phyloP scores from a whole-genome alignment of 2,797 vertebrate species.

The Tokudaia tokunoshimensis region DNA sequence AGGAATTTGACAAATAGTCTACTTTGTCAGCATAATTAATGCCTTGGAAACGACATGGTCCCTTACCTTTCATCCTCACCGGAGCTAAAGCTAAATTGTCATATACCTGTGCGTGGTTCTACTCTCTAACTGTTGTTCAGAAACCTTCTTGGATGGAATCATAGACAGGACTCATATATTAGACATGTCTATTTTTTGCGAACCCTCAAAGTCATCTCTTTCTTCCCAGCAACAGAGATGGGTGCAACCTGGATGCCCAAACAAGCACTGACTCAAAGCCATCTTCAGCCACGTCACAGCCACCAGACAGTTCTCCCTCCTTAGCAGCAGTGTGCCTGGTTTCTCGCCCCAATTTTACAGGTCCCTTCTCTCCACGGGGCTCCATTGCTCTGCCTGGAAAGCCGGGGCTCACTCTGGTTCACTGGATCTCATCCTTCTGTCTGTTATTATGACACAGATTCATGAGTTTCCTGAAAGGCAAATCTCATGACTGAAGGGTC shows the following conservation, averaged over 20 bases:
- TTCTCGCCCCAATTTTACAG: background rate
- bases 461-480: background rate
- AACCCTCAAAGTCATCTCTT: background rate
- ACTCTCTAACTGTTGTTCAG: background rate
- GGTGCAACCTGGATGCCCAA: background rate
- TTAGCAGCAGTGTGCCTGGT: background rate
- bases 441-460: background rate
- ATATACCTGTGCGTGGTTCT: background rate
- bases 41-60: background rate
- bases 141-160: background rate
- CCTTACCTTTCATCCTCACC: background rate
- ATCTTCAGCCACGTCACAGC: no score
- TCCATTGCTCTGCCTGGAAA: background rate
- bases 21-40: slow-evolving; percentile 35
- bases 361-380: no score
- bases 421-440: background rate
- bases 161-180: background rate
- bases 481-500: background rate
- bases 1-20: slow-evolving; percentile 56
- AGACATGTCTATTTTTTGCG: background rate
- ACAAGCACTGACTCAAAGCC: background rate
- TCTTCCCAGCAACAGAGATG: background rate
- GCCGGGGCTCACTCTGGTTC: background rate
- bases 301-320: background rate
- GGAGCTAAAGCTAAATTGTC: background rate